These are phyloP conservation scores for Leptarthrus brevirostris DNA, from an alignment of 2,888 invertebrate species.

Conservation along the genomic window DNA sequence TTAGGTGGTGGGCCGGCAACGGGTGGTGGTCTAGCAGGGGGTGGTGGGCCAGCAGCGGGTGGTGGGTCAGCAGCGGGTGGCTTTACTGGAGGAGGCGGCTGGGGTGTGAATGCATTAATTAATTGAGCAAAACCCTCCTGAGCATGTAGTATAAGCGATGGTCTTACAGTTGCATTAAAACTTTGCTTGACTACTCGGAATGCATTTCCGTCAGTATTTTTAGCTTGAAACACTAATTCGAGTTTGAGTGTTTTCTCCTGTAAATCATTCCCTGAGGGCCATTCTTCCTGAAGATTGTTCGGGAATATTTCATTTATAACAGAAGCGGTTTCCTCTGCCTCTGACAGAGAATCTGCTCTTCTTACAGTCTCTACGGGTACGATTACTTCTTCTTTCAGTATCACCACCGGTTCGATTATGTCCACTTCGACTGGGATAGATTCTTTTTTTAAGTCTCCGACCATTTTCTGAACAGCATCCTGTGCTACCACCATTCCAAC, in stretches of 20 bases:
- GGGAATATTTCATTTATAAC: conserved; percentile 2
- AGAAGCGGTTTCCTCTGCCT: background rate
- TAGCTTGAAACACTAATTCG: no score
- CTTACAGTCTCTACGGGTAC: conserved; percentile 2
- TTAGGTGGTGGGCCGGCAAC: conserved; percentile 33
- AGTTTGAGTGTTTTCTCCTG: no score
- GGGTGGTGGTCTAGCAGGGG: background rate
- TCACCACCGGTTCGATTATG: conserved; percentile 20
- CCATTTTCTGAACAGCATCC: background rate
- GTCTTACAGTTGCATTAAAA: conserved; percentile 19
- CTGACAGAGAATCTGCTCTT: background rate
- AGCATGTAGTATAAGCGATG: conserved; percentile 39
- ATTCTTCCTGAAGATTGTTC: conserved; percentile 6
- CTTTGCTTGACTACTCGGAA: background rate
- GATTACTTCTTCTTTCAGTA: conserved; percentile 23
- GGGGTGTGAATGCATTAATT: conserved; percentile 49
- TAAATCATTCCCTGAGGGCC: background rate
- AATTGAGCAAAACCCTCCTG: conserved; percentile 49
- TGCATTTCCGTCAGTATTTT: conserved; percentile 9
- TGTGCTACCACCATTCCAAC: background rate
- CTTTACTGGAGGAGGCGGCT: no score
- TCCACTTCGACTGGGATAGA: conserved; percentile 26
- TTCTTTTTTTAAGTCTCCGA: conserved; percentile 19
- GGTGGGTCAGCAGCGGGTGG: no score
- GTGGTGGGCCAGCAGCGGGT: no score